Base-by-base conservation (phyloP, 2,797 vertebrate species). In the Cetoscarus ocellatus region DNA sequence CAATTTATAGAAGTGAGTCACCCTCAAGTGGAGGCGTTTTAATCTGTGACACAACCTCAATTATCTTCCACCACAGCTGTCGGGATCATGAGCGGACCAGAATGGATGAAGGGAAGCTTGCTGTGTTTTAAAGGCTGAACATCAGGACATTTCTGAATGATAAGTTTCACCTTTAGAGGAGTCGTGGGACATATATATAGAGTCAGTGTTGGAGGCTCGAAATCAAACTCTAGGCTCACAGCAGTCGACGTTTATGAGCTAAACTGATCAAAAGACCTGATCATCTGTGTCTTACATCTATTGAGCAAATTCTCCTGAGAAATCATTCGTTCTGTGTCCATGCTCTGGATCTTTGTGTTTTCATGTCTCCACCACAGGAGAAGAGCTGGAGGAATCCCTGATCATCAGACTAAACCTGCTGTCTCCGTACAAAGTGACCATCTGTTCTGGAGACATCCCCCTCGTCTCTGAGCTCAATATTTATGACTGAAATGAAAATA, bases 1-100 rank as follows among this genome's bases (percentile, higher is more conserved):
- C 73, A 64, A 17, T 86, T 82, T 70, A 75, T 65, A 77, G 73
- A 72, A 55, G 49, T 86, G 80, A 90, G 82, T 90, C 90, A 90
- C 72, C 63, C 61, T 67, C 18, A 55, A 82, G 72, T 77, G 82
- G 82, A 80, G 87, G 90, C 65, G 85, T 84, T 77, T 27, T 61
- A 67, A 86, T 70, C 82, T 68, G 73, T 58, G 61, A 76, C 79
- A 74, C 75, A 77, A 74, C 81, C 86, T 69, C 75, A 67, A 75
- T 82, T 84, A 85, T 77, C 66, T 58, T 48, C 27, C 44, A 8
- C 64, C 55, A 56, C 76, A 59, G 68, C 48, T 34, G 53, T 52
- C 1, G 19, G 0, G 51, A 84, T 67, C 42, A 3, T 27, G 27
- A 3, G 15, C 10, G 17, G 18, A 7, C 50, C 63, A 15, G 3